Conservation (phyloP, 2,888 invertebrate genomes). For the Iphiclides podalirius region DNA sequence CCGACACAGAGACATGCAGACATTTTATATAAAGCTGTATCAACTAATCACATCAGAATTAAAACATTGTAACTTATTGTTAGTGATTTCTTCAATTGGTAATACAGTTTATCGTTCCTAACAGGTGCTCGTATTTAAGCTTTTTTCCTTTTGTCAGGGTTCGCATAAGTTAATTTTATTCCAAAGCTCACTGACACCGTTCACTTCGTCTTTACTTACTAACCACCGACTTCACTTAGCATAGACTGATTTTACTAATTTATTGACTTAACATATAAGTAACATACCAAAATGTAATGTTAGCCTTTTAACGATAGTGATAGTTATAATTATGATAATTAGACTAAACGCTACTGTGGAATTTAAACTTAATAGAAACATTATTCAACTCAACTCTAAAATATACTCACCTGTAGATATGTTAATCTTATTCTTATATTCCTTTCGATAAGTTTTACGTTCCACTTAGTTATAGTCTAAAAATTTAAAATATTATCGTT, state of each 20-base stretch:
- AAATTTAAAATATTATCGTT: no score
- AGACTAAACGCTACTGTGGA: no score
- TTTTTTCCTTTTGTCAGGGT: not conserved
- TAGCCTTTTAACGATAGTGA: constrained; percentile 15
- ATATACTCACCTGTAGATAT: no score
- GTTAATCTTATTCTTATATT: no score
- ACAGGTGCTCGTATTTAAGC: constrained; percentile 8
- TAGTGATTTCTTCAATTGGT: not conserved
- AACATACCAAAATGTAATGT: constrained; percentile 64
- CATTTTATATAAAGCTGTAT: no score
- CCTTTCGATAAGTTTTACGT: no score
- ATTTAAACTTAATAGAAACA: no score
- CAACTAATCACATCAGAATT: no score
- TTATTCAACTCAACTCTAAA: no score
- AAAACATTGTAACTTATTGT: no score
- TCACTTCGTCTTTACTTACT: constrained; percentile 32
- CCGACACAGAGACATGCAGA: no score
- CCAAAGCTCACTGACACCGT: not conserved
- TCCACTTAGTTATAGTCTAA: no score
- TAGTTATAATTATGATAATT: constrained; percentile 15
- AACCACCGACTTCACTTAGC: constrained; percentile 66
- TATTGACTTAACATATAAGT: constrained; percentile 56
- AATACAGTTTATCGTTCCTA: constrained; percentile 10
- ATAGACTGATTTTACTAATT: constrained; percentile 67
- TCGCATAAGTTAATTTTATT: not conserved